phyloP scores from a whole-genome alignment of 35 echinoderm and acorn worm species.

The Stichopus chloronotus region DNA sequence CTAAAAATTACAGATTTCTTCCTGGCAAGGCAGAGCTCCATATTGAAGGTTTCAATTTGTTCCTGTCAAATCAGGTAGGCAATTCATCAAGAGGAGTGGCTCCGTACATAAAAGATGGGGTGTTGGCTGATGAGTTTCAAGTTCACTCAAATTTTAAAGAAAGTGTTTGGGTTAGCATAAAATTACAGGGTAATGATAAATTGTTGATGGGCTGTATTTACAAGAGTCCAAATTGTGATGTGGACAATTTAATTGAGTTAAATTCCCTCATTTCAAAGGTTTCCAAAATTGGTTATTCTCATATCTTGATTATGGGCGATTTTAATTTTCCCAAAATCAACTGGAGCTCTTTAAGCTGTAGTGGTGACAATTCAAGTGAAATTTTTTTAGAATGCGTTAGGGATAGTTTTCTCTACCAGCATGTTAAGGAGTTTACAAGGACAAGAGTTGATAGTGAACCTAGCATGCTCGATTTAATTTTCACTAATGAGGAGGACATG shows the following conservation, averaged over 20 bases:
- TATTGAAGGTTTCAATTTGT: not conserved
- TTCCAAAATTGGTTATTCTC: conserved; percentile 1
- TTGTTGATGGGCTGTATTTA: too few relatives aligned
- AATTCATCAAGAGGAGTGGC: too few relatives aligned
- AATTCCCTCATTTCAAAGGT: too few relatives aligned
- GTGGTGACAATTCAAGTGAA: conserved; percentile 5
- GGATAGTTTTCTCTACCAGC: conserved; percentile 4
- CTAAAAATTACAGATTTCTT: not conserved
- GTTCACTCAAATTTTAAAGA: too few relatives aligned
- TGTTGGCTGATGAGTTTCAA: too few relatives aligned
- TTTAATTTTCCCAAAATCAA: conserved; percentile 17
- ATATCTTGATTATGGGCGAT: not conserved
- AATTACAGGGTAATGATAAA: too few relatives aligned
- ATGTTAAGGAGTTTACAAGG: not conserved
- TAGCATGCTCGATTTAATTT: conserved; percentile 18
- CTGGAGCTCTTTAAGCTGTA: not conserved
- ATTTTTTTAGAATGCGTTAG: conserved; percentile 7
- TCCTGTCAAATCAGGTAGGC: too few relatives aligned
- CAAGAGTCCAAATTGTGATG: too few relatives aligned
- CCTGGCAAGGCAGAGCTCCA: not conserved
- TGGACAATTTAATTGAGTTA: too few relatives aligned
- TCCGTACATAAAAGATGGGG: too few relatives aligned
- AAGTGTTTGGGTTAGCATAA: too few relatives aligned
- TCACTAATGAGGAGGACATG: conserved; percentile 4
- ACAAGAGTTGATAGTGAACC: conserved; percentile 19